Conservation (phyloP, 92 coral and sea anemone species). For the Anthopleura xanthogrammica region DNA sequence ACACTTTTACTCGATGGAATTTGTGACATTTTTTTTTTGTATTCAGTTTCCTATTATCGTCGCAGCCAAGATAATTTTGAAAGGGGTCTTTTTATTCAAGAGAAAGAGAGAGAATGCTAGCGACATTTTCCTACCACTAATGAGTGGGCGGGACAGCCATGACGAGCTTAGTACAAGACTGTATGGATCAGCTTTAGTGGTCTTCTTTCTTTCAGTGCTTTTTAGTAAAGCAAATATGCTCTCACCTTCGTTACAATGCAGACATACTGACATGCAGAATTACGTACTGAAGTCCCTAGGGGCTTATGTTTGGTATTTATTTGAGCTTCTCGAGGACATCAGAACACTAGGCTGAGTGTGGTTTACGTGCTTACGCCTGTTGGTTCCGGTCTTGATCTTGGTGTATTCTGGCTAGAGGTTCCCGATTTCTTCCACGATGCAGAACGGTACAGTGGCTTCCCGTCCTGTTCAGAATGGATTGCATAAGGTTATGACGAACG, state of each 20-base stretch:
- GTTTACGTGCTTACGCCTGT: background rate
- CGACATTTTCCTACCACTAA: too few species aligned
- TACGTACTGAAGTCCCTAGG: background rate
- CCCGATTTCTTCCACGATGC: background rate
- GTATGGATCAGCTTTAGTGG: background rate
- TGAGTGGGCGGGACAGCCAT: too few species aligned
- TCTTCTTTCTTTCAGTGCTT: background rate
- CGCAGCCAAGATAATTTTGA: too few species aligned
- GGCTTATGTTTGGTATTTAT: background rate
- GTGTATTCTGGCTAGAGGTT: background rate
- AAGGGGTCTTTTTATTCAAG: too few species aligned
- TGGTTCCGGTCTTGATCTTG: background rate
- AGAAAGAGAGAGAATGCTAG: too few species aligned
- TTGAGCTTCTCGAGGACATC: background rate
- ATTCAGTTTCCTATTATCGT: too few species aligned
- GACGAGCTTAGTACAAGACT: too few species aligned
- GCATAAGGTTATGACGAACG: background rate
- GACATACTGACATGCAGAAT: too few species aligned
- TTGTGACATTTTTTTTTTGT: too few species aligned
- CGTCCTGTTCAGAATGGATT: background rate
- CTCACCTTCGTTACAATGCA: too few species aligned
- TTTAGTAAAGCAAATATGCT: too few species aligned
- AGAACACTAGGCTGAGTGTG: background rate
- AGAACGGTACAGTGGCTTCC: background rate
- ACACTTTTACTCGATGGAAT: too few species aligned